These are phyloP conservation scores for Nixonia krombeini DNA, from an alignment of 1,140 invertebrate genomes.

Conservation along the genomic window DNA sequence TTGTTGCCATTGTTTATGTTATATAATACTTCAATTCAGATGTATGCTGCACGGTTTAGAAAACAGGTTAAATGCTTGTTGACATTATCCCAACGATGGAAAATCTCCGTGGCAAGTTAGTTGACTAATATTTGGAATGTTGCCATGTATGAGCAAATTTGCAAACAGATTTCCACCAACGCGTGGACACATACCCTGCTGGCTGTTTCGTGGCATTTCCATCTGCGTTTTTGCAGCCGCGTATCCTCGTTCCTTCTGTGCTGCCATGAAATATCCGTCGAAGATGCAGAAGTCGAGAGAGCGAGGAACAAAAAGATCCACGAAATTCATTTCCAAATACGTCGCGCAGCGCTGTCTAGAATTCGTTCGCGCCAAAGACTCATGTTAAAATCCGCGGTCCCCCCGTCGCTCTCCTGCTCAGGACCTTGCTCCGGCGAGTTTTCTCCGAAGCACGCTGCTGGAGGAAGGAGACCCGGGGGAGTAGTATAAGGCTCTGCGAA, in stretches of 20 bases:
- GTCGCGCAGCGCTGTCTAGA: conserved; percentile 54
- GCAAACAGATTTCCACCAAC: conserved; percentile 45
- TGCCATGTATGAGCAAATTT: conserved; percentile 45
- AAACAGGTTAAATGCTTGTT: too few relatives aligned
- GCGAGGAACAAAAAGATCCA: conserved; percentile 41
- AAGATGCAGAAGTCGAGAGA: conserved; percentile 37
- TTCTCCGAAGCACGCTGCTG: conserved; percentile 37
- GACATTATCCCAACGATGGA: too few relatives aligned
- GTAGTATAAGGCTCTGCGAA: conserved; percentile 27
- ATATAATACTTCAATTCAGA: too few relatives aligned
- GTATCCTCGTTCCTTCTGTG: conserved; percentile 35
- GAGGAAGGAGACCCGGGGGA: conserved; percentile 38
- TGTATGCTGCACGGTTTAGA: too few relatives aligned
- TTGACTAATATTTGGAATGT: too few relatives aligned
- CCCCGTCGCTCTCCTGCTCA: conserved; percentile 5
- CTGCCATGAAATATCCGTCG: conserved; percentile 24
- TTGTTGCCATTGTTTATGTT: too few relatives aligned
- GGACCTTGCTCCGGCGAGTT: conserved; percentile 38
- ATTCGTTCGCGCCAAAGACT: conserved; percentile 60
- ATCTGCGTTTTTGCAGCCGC: conserved; percentile 34
- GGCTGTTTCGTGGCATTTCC: conserved; percentile 36
- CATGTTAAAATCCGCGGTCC: conserved; percentile 52
- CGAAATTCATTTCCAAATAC: conserved; percentile 63
- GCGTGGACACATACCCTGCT: conserved; percentile 20
- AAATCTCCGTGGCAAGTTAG: too few relatives aligned